phyloP scores from a whole-genome alignment of 1,140 invertebrate species.

The Drosophila ambigua region DNA sequence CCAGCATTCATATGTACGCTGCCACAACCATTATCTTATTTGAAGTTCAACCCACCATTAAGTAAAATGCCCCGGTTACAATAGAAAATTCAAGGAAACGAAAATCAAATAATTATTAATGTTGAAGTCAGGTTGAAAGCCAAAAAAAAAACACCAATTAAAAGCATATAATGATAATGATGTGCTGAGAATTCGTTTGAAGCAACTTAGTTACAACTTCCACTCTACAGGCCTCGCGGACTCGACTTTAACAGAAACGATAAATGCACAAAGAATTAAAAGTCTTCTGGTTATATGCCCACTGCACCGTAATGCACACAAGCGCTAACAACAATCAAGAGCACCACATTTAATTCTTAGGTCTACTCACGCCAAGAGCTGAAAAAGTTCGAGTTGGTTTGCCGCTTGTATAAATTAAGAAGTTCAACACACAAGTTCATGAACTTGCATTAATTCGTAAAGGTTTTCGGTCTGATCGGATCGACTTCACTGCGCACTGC shows the following conservation, averaged over 20 bases:
- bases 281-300: conserved; percentile 64
- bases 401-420: conserved; percentile 62
- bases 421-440: conserved; percentile 81
- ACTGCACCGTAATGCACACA: conserved; percentile 78
- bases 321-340: conserved; percentile 37
- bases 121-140: conserved; percentile 40
- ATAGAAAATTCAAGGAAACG: conserved; percentile 12
- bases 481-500: conserved; percentile 37
- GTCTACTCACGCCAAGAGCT: conserved; percentile 5
- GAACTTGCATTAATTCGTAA: conserved; percentile 68
- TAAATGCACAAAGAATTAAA: conserved; percentile 76
- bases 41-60: conserved; percentile 37
- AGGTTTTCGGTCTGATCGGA: conserved; percentile 46
- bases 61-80: conserved; percentile 35
- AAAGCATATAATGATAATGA: conserved; percentile 81
- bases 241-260: conserved; percentile 33
- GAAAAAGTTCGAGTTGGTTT: conserved; percentile 58
- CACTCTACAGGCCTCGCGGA: conserved; percentile 58
- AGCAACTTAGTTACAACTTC: conserved; percentile 81
- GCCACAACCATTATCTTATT: conserved; percentile 21
- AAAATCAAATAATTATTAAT: background rate
- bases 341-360: conserved; percentile 44
- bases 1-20: background rate
- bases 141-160: conserved; percentile 76
- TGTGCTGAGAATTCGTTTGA: conserved; percentile 80